phyloP scores from a whole-genome alignment of 2,113 vertebrate species.

The Gobius niger region DNA sequence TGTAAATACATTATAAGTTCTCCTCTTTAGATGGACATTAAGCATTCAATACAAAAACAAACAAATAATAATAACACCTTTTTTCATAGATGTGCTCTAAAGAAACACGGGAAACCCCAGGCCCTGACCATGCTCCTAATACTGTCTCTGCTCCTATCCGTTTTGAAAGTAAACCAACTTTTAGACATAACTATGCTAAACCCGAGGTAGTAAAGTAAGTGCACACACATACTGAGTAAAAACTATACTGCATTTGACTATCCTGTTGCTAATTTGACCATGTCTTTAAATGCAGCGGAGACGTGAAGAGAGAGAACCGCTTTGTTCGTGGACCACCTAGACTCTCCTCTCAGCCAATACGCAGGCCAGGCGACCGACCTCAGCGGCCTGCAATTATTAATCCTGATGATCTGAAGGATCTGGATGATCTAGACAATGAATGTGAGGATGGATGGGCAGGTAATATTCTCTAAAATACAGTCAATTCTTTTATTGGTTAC shows the following conservation, averaged over 20 bases:
- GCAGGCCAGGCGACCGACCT: slow-evolving; percentile 82
- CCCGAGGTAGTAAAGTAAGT: slow-evolving; percentile 91
- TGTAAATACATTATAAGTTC: slow-evolving; percentile 76
- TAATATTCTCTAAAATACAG: slow-evolving; percentile 52
- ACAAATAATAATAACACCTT: too few relatives aligned
- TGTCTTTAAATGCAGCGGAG: slow-evolving; percentile 63
- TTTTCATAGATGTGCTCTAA: slow-evolving; percentile 92
- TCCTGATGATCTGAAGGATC: slow-evolving; percentile 92
- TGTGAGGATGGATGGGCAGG: slow-evolving; percentile 98
- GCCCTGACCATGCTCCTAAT: slow-evolving; percentile 78
- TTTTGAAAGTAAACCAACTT: slow-evolving; percentile 87
- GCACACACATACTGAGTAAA: not conserved
- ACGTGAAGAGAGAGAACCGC: slow-evolving; percentile 83
- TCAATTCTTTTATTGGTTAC: too few relatives aligned
- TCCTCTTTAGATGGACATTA: not conserved
- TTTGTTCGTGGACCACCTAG: slow-evolving; percentile 75
- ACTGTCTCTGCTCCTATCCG: slow-evolving; percentile 82
- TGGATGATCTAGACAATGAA: slow-evolving; percentile 94
- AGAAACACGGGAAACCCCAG: slow-evolving; percentile 83
- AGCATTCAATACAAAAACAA: not conserved
- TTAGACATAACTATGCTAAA: slow-evolving; percentile 83
- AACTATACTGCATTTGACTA: not conserved
- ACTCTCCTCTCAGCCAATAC: slow-evolving; percentile 78
- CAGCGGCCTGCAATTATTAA: slow-evolving; percentile 93
- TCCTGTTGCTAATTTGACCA: not conserved